Conservation (phyloP, 2,888 invertebrate species). For the Sipha maydis region DNA sequence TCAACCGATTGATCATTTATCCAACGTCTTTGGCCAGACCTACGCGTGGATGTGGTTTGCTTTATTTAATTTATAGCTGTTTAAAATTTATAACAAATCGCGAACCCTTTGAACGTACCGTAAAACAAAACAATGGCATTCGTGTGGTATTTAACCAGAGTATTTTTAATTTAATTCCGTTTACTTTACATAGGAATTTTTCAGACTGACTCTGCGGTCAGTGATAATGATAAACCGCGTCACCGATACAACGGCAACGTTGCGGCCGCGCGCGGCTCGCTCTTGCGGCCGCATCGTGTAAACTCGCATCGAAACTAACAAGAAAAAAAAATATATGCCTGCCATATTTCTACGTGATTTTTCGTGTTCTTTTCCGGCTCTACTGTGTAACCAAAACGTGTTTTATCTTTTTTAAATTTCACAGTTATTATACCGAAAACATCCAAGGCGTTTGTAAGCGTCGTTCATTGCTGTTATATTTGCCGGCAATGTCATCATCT, state of each 20-base stretch:
- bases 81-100: background rate
- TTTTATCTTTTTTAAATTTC: background rate
- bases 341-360: constrained; percentile 35
- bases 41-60: background rate
- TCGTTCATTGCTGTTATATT: background rate
- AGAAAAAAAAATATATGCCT: constrained; percentile 11
- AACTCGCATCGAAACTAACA: constrained; percentile 9
- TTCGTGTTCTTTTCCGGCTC: constrained; percentile 42
- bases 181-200: background rate
- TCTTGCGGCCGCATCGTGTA: constrained; percentile 44
- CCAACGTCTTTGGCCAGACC: constrained; percentile 30
- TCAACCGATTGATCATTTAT: constrained; percentile 47
- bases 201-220: background rate
- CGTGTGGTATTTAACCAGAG: background rate
- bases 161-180: background rate
- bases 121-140: no score
- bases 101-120: background rate
- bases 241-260: constrained; percentile 32
- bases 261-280: background rate
- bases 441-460: background rate
- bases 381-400: constrained; percentile 50
- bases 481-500: constrained; percentile 46
- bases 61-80: background rate
- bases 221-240: constrained; percentile 33
- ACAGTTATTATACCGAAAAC: background rate